Evolutionary conservation across 2,797 vertebrate genomes (phyloP), one percentile per base, ranked within the genome.

Genomic region (Pitangus sulphuratus): DNA sequence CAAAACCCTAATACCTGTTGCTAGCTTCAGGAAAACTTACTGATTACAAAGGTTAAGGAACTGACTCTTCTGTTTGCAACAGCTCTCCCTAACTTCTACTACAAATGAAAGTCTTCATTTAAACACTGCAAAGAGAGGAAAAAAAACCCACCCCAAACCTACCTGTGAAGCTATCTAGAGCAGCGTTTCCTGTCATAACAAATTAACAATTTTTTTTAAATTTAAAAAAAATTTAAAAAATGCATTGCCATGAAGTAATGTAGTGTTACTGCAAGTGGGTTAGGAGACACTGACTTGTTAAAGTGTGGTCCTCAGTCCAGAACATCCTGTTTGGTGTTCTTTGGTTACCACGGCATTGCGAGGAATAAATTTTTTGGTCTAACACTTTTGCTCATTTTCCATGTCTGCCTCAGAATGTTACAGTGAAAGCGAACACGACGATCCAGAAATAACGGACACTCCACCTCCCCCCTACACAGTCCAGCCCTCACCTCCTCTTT

Each of bases 401-500:
- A 18, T 95, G 84, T 96, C 11, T 94, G 8, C 88, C 83, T 56
- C 93, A 99, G 99, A 99, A 97, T 99, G 99, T 93, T 99, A 99
- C 83, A 99, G 99, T 76, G 99, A 99, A 97, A 99, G 99, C 35
- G 99, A 99, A 90, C 99, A 99, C 1, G 99, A 99, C 20, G 99
- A 99, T 75, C 96, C 98, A 8, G 99, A 99, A 86, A 97, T 97
- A 91, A 93, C 97, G 51, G 99, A 99, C 78, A 98, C 97, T 0
- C 98, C 99, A 4, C 98, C 98, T 61, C 98, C 98, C 8, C 98
- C 98, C 3, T 98, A 98, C 92, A 96, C 97, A 80, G 98, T 98
- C 24, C 97, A 98, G 92, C 93, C 33, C 81, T 95, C 87, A 86
- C 89, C 83, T 72, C 96, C 94, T 94, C 95, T 45, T 85, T 97